Conservation (phyloP, 2,113 vertebrate genomes). For the Tursiops truncatus region DNA sequence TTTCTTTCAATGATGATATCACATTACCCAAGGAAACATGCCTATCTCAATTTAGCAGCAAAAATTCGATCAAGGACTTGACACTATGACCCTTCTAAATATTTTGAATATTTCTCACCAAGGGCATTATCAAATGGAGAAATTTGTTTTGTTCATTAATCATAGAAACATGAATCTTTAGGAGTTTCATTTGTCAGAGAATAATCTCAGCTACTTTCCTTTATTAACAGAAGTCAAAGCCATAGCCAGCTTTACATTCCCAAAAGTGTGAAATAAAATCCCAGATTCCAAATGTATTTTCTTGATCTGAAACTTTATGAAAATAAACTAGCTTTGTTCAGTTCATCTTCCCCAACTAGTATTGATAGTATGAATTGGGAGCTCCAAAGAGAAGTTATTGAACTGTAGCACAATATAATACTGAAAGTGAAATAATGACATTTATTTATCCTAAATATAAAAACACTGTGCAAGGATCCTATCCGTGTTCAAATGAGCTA, state of each 20-base stretch:
- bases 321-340: slow-evolving; percentile 37
- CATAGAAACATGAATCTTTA: neutral
- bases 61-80: slow-evolving; percentile 20
- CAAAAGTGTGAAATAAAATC: slow-evolving; percentile 25
- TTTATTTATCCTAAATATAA: slow-evolving; percentile 58
- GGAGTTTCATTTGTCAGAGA: slow-evolving; percentile 28
- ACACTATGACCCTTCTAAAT: slow-evolving; percentile 20
- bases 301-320: slow-evolving; percentile 35
- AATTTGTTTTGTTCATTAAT: slow-evolving; percentile 42
- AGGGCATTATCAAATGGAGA: slow-evolving; percentile 10
- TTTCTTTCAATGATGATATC: slow-evolving; percentile 18
- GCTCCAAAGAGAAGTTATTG: slow-evolving; percentile 29
- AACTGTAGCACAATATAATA: slow-evolving; percentile 23
- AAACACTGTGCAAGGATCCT: neutral
- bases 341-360: slow-evolving; percentile 13
- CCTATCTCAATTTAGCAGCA: neutral
- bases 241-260: neutral
- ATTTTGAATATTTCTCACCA: slow-evolving; percentile 39
- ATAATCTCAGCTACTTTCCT: slow-evolving; percentile 32
- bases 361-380: neutral
- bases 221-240: slow-evolving; percentile 47
- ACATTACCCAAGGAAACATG: slow-evolving; percentile 27
- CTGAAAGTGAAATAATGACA: slow-evolving; percentile 43
- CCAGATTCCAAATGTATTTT: slow-evolving; percentile 47
- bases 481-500: slow-evolving; percentile 19